Conservation (phyloP, 2,888 invertebrate species). For the Monopis laevigella region DNA sequence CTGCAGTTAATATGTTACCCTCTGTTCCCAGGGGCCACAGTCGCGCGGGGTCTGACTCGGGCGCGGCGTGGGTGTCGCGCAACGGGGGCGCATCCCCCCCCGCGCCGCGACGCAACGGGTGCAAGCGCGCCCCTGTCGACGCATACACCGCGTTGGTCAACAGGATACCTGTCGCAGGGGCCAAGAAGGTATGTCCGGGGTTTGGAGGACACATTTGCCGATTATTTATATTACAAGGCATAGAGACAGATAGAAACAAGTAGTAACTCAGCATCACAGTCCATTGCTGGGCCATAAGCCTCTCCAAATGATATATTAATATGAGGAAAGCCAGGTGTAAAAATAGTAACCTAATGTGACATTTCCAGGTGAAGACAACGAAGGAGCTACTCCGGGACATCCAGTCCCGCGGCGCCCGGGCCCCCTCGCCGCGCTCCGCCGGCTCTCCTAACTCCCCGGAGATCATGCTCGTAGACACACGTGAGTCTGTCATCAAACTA, state of each 20-base stretch:
- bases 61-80: constrained; percentile 28
- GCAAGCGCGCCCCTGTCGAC: constrained; percentile 37
- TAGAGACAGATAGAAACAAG: no score
- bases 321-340: no score
- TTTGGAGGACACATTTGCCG: no score
- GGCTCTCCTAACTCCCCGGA: constrained; percentile 37
- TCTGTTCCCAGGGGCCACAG: constrained; percentile 51
- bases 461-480: constrained; percentile 53
- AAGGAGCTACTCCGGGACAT: constrained; percentile 83
- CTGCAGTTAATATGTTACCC: no score
- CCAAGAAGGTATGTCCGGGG: constrained; percentile 52
- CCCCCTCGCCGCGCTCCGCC: constrained; percentile 24
- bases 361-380: constrained; percentile 68
- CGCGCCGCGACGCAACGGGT: constrained; percentile 38
- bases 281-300: no score
- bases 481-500: no score
- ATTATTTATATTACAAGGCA: no score
- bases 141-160: constrained; percentile 53
- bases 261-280: no score
- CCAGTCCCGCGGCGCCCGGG: constrained; percentile 66
- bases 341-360: no score
- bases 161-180: constrained; percentile 48
- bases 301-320: no score
- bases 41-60: constrained; percentile 41
- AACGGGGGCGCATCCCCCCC: constrained; percentile 28